These are phyloP conservation scores for Chrysomela aeneicollis DNA, from an alignment of 2,888 invertebrate genomes.

Conservation along the genomic window DNA sequence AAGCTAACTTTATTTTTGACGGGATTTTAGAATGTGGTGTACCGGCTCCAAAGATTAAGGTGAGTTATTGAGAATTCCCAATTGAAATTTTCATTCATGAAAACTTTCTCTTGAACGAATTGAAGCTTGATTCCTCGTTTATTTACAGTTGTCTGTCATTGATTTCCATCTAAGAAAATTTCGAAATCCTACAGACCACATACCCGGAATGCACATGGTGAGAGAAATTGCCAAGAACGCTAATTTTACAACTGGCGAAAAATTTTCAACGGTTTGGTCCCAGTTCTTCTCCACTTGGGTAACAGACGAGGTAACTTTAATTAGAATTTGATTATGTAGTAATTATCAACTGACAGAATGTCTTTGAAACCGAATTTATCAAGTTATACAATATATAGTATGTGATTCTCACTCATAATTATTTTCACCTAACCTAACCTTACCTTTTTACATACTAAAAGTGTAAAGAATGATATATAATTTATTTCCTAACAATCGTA, in stretches of 20 bases:
- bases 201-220: conserved; percentile 76
- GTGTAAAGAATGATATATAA: too few species aligned
- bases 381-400: too few species aligned
- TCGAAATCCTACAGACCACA: conserved; percentile 70
- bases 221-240: conserved; percentile 66
- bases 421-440: too few species aligned
- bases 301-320: conserved; percentile 71
- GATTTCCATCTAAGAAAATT: conserved; percentile 71
- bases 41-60: conserved; percentile 66
- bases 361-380: too few species aligned
- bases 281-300: conserved; percentile 78
- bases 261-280: conserved; percentile 75
- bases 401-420: too few species aligned
- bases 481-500: too few species aligned
- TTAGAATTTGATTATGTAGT: too few species aligned
- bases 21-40: conserved; percentile 70
- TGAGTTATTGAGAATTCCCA: conserved; percentile 44
- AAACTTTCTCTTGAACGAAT: not conserved
- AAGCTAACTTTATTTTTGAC: conserved; percentile 72
- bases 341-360: too few species aligned
- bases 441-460: too few species aligned
- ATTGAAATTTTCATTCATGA: not conserved
- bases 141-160: conserved; percentile 66
- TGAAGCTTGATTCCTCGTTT: not conserved
- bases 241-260: conserved; percentile 69